phyloP scores from a whole-genome alignment of 2,888 invertebrate genomes.

The Aporophyla lueneburgensis region DNA sequence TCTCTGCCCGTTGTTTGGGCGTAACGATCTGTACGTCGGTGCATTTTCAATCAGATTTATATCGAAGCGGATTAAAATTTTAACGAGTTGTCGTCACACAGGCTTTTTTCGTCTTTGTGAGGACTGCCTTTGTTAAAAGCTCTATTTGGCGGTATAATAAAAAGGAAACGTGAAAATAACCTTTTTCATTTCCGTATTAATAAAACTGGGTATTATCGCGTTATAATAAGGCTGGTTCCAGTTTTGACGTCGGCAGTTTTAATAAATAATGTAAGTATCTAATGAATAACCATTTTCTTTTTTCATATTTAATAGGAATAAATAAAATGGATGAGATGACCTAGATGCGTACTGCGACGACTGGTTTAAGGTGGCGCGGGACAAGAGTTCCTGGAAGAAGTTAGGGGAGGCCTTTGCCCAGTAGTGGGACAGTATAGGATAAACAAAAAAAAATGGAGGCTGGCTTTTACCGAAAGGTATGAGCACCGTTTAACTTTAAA shows the following conservation, averaged over 20 bases:
- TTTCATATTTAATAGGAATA: neutral
- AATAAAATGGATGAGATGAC: neutral
- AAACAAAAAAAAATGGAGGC: too few relatives aligned
- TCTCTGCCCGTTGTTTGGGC: conserved; percentile 70
- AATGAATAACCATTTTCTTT: neutral
- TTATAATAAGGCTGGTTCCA: neutral
- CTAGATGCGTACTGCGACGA: too few relatives aligned
- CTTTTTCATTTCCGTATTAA: conserved; percentile 45
- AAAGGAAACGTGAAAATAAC: conserved; percentile 67
- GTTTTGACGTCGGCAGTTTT: conserved; percentile 10
- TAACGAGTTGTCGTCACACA: conserved; percentile 81
- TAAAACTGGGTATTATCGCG: conserved; percentile 15
- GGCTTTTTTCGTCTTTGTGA: conserved; percentile 78
- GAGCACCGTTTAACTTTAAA: neutral
- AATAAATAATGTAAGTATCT: neutral
- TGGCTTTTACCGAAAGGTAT: neutral
- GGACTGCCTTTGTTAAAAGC: conserved; percentile 75
- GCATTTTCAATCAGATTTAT: conserved; percentile 86
- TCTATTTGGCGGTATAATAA: conserved; percentile 66
- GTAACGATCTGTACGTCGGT: conserved; percentile 78
- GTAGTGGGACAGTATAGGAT: too few relatives aligned
- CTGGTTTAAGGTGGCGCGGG: too few relatives aligned
- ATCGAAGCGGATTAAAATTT: conserved; percentile 83
- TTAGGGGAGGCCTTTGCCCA: too few relatives aligned
- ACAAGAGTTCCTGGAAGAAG: too few relatives aligned